Base-by-base conservation (phyloP, 2,113 vertebrate genomes). In the Microtus pennsylvanicus region DNA sequence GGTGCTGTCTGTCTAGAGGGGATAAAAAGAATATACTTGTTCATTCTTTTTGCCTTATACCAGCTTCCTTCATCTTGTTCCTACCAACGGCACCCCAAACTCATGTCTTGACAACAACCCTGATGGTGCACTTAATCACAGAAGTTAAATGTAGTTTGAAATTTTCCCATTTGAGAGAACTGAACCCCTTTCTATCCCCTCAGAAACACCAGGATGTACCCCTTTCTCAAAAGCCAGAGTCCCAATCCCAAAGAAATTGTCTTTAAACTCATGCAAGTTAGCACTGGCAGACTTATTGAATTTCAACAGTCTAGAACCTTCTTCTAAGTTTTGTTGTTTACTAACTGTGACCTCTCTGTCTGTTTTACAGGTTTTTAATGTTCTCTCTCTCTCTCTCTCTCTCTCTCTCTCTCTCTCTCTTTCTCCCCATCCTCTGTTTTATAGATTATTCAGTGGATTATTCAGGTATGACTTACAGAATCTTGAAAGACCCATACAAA, bases 121-220 rank as follows among this genome's bases (percentile, higher is more conserved):
- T 88, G 7, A 3, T 30, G 72, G 45, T 74, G 69, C 87, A 91
- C 42, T 93, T 52, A 72, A 1, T 70, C 80, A 65, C 5, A 30
- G 11, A 35, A 76, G 38, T 52, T 90, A 33, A 92, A 81, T 55
- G 30, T 47, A 50, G 10, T 85, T 67, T 91, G 55, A 4, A 89
- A 24, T 78, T 89, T 91, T 91, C 45, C 74, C 22, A 90, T 10
- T 93, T 78, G 17, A 90, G 30, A 93, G 55, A 61, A 82, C 33
- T 74, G 45, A 55, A 26, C 33, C 7, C 85, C 17, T 21, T 69
- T 69, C 22, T 45, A 17, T 5, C 17, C 5, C 22, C 4, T 65
- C 42, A 75, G 70, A 80, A 19, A 58, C 19, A 33, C 19, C 47
- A 89, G 47, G 75, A 55, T 3, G 19, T 21, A 85, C 7, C 12